Evolutionary conservation across 1,140 invertebrate genomes (phyloP).

Genomic region (Wasmannia auropunctata): DNA sequence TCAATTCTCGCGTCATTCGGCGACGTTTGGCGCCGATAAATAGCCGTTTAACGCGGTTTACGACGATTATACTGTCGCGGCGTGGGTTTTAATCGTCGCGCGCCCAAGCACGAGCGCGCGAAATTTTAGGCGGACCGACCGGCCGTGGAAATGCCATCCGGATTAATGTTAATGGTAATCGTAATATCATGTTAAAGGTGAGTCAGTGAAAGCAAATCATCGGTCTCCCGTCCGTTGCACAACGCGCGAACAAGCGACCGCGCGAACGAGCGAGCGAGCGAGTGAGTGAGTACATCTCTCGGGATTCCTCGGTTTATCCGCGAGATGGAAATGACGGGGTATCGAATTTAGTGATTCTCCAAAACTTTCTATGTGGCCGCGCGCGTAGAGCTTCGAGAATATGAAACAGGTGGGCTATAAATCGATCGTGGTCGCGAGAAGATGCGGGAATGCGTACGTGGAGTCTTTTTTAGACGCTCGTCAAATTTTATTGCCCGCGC

Average conservation of each 20-base stretch:
- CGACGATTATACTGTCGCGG: neutral
- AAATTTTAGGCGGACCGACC: slow-evolving; percentile 72
- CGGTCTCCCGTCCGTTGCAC: slow-evolving; percentile 70
- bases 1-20: neutral
- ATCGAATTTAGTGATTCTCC: slow-evolving; percentile 32
- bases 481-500: slow-evolving; percentile 15
- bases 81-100: neutral
- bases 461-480: neutral
- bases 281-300: too few species aligned
- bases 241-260: slow-evolving; percentile 55
- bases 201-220: slow-evolving; percentile 81
- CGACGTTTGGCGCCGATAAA: neutral
- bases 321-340: slow-evolving; percentile 19
- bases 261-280: slow-evolving; percentile 25
- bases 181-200: slow-evolving; percentile 81
- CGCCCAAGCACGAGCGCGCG: slow-evolving; percentile 4
- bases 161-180: slow-evolving; percentile 79
- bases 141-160: slow-evolving; percentile 71
- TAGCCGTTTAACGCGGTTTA: slow-evolving; percentile 1
- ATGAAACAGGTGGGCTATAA: neutral
- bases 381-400: neutral
- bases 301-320: neutral
- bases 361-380: neutral
- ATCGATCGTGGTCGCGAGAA: neutral
- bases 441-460: too few species aligned